Base-by-base conservation (phyloP, 2,113 vertebrate species). In the Setophaga petechia region DNA sequence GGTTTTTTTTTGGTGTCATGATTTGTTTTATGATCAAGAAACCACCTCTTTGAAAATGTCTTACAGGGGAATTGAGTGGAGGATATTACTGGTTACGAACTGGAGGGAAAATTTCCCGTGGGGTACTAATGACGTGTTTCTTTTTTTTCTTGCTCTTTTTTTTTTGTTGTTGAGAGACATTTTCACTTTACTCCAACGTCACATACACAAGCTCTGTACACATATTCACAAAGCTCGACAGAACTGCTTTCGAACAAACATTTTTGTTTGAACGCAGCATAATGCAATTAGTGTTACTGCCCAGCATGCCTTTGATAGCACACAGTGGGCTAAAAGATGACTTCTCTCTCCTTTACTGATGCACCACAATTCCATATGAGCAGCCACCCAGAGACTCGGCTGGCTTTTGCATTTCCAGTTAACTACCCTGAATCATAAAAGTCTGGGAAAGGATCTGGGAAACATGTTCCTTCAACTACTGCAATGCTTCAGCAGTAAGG, bases 351-450 rank as follows among this genome's bases (percentile, higher is more conserved):
- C 39, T 92, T 95, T 72, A 92, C 65, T 87, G 79, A 94, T 94
- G 57, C 88, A 90, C 75, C 76, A 94, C 44, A 96, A 96, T 92
- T 94, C 94, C 88, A 66, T 96, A 94, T 79, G 80, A 93, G 80
- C 80, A 96, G 54, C 90, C 88, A 93, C 86, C 79, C 92, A 96
- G 88, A 0, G 9, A 89, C 69, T 94, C 1, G 0, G 73, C 66
- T 86, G 83, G 57, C 85, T 95, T 87, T 89, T 93, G 37, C 90
- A 68, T 95, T 97, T 89, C 49, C 62, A 92, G 52, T 92, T 96
- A 95, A 92, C 92, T 88, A 69, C 69, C 17, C 73, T 78, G 76
- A 92, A 78, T 88, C 90, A 68, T 92, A 81, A 93, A 95, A 94
- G 30, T 78, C 86, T 96, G 90, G 82, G 85, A 96, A 95, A 84